These are phyloP conservation scores for Botia kubotai DNA, from an alignment of 2,797 vertebrate species.

Conservation along the genomic window DNA sequence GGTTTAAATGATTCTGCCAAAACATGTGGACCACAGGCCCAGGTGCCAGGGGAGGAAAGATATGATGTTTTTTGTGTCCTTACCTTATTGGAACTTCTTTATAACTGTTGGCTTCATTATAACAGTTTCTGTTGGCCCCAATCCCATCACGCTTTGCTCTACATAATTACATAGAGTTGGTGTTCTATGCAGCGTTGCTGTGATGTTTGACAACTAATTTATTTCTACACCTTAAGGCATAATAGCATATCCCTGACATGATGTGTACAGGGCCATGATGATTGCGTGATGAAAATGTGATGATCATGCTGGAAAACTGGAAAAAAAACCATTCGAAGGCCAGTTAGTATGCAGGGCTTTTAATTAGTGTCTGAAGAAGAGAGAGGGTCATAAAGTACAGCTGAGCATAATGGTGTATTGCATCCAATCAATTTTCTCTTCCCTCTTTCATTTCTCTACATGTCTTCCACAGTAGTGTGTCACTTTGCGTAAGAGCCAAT, in stretches of 20 bases:
- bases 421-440: too few species aligned
- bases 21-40: neutral
- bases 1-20: neutral
- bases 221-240: too few species aligned
- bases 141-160: neutral
- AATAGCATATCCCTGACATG: neutral
- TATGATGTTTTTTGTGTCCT: slow-evolving; percentile 1
- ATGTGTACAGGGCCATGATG: neutral
- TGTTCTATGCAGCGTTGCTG: neutral
- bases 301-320: neutral
- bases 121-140: neutral
- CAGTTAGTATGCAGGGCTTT: too few species aligned
- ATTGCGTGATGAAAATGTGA: neutral
- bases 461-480: too few species aligned
- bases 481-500: too few species aligned
- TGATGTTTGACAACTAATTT: too few species aligned
- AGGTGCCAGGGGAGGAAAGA: neutral
- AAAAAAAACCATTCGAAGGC: neutral
- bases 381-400: too few species aligned
- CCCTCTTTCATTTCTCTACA: too few species aligned
- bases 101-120: too few species aligned
- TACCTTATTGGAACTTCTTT: neutral
- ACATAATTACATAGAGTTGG: neutral
- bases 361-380: too few species aligned
- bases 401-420: too few species aligned